A percentile compares a stretch with the other conserved stretches of the same genome.
Evolutionary conservation across 2,888 invertebrate genomes (phyloP).

Genomic region (Drosophila anomalata): DNA sequence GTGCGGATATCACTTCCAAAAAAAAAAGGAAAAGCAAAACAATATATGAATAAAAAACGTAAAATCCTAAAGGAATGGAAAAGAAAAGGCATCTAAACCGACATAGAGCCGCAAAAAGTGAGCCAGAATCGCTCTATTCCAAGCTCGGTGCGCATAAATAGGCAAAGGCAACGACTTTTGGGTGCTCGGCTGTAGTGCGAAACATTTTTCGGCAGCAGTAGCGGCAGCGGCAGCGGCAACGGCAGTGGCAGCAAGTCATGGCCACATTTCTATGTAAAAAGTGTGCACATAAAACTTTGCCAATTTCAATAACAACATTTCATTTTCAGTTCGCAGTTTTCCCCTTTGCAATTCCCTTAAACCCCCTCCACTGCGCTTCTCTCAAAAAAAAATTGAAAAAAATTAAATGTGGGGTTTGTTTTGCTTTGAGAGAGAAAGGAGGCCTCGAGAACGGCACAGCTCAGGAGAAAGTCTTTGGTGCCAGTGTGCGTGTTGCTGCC

Average conservation of each 20-base stretch:
- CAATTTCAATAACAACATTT: constrained; percentile 77
- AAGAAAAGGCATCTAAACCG: constrained; percentile 30
- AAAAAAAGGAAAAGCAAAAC: constrained; percentile 20
- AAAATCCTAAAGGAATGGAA: constrained; percentile 3
- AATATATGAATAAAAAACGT: constrained; percentile 3
- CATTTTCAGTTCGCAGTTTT: constrained; percentile 66
- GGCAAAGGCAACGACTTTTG: constrained; percentile 56
- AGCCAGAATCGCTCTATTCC: constrained; percentile 43
- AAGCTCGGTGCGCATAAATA: constrained; percentile 72
- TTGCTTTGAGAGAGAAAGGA: constrained; percentile 11
- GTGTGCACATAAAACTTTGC: constrained; percentile 74
- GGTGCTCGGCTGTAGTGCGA: constrained; percentile 33
- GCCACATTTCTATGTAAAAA: constrained; percentile 76
- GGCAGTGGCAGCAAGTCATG: constrained; percentile 63
- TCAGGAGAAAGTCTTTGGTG: constrained; percentile 57
- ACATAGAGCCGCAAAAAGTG: constrained; percentile 32
- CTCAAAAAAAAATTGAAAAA: neutral
- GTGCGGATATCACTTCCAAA: constrained; percentile 68
- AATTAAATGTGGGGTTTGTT: neutral
- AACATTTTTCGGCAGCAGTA: constrained; percentile 47
- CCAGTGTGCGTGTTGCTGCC: constrained; percentile 63
- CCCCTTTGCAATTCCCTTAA: constrained; percentile 6
- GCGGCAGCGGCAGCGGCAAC: constrained; percentile 44
- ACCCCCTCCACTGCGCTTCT: neutral
- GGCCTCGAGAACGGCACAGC: constrained; percentile 5